Conservation (phyloP, 2,888 invertebrate genomes). For the Plusia festucae region DNA sequence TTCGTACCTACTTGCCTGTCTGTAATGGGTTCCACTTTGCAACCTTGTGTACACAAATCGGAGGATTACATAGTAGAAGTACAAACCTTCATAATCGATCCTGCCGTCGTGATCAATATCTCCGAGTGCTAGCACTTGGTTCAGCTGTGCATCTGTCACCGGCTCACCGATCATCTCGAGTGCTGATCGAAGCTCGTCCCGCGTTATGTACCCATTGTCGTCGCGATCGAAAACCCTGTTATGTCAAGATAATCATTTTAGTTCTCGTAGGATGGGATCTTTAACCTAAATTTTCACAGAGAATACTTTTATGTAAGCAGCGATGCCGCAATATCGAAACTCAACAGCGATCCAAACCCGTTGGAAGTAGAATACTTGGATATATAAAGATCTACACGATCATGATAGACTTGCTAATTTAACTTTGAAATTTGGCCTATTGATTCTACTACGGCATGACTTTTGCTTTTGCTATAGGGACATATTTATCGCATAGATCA, state of each 20-base stretch:
- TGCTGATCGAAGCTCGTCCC: slow-evolving; percentile 93
- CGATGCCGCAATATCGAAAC: too few relatives aligned
- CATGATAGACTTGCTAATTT: too few relatives aligned
- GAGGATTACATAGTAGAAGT: background rate
- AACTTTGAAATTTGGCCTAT: too few relatives aligned
- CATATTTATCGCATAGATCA: too few relatives aligned
- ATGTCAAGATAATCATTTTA: slow-evolving; percentile 14
- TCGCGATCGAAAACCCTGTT: slow-evolving; percentile 95
- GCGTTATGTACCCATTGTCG: slow-evolving; percentile 96
- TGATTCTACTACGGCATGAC: background rate
- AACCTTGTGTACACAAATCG: too few relatives aligned
- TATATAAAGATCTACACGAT: too few relatives aligned
- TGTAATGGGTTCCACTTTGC: too few relatives aligned
- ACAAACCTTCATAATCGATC: slow-evolving; percentile 94
- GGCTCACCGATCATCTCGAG: slow-evolving; percentile 95
- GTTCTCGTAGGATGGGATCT: background rate
- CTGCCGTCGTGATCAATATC: slow-evolving; percentile 94
- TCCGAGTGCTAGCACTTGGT: slow-evolving; percentile 92
- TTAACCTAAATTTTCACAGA: background rate
- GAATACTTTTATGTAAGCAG: background rate
- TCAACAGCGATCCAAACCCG: too few relatives aligned
- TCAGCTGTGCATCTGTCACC: slow-evolving; percentile 93
- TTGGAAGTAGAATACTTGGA: too few relatives aligned
- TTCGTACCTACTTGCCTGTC: too few relatives aligned
- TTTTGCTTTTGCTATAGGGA: background rate